Base-by-base conservation (phyloP, 1,140 invertebrate species). In the Sitobion miscanthi region DNA sequence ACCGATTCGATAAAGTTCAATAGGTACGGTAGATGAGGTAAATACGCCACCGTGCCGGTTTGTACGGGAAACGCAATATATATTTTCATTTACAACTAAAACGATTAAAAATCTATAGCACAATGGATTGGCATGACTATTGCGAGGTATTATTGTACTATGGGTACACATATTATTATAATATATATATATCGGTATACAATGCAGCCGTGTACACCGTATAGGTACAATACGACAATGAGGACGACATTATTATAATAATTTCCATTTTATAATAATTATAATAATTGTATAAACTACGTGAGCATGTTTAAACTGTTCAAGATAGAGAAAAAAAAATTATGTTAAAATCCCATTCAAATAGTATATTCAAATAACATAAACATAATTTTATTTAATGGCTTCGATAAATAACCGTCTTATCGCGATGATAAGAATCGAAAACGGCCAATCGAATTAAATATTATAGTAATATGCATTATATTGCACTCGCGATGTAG, bases 301-400 rank as follows among this genome's bases (percentile, higher is more conserved):
- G 2, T 62, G 30, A 62, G 25, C 25, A 69, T 5, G 62, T 77
- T 77, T n/a, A 35, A 35, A n/a, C 14, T 14, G 62, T 77, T 9
- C 30, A 14, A 30, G 14, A 77, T 35, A 35, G 62, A 77, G n/a
- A 77, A n/a, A n/a, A 77, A 77, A 77, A 77, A n/a, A 69, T n/a
- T 1, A 77, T 77, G 30, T 77, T n/a, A 77, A 77, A 77, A 77
- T 77, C 14, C n/a, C n/a, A 77, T 77, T 77, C n/a, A n/a, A 77
- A 77, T 77, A 77, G n/a, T 69, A 57, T 57, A 69, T 30, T 17
- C 30, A n/a, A 77, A 35, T 77, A 77, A n/a, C 62, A 77, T n/a
- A 77, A n/a, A 77, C 62, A 77, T n/a, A 77, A 77, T 77, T 77
- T 77, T n/a, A 77, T 77, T 77, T 77, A 77, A 77, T 77, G 62